A percentile compares a stretch with the other conserved stretches of the same genome.
Conservation (phyloP, 2,888 invertebrate species). For the Tigriopus californicus region DNA sequence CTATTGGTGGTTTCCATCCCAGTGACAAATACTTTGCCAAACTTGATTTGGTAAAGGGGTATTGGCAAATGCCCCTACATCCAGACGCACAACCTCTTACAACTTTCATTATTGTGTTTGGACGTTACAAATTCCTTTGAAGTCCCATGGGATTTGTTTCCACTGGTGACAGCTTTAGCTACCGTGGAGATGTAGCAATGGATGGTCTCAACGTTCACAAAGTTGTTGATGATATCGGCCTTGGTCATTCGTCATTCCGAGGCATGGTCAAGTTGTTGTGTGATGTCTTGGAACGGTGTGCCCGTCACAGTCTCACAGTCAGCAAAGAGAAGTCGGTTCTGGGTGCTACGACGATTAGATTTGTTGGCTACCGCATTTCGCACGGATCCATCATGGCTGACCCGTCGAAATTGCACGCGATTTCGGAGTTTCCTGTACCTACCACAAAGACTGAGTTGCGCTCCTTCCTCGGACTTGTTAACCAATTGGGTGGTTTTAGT, state of each 20-base stretch:
- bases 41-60: background rate
- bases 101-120: slow-evolving; percentile 4
- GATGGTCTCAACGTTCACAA: slow-evolving; percentile 8
- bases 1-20: slow-evolving; percentile 2
- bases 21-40: slow-evolving; percentile 10
- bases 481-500: too few species aligned
- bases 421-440: too few species aligned
- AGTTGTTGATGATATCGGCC: slow-evolving; percentile 6
- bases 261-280: background rate
- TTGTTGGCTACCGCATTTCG: too few species aligned
- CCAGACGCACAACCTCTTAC: slow-evolving; percentile 1
- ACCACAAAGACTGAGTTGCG: too few species aligned
- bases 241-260: background rate
- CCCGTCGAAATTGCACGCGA: too few species aligned
- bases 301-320: too few species aligned
- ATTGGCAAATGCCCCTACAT: slow-evolving; percentile 12
- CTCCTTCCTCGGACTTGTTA: too few species aligned
- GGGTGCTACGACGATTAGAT: too few species aligned
- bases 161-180: slow-evolving; percentile 10
- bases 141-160: slow-evolving; percentile 14
- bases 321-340: too few species aligned
- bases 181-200: slow-evolving; percentile 12
- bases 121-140: background rate
- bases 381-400: too few species aligned
- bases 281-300: too few species aligned